These are phyloP conservation scores for Heterohyrax brucei DNA, from an alignment of 2,797 vertebrate genomes.

Conservation along the genomic window DNA sequence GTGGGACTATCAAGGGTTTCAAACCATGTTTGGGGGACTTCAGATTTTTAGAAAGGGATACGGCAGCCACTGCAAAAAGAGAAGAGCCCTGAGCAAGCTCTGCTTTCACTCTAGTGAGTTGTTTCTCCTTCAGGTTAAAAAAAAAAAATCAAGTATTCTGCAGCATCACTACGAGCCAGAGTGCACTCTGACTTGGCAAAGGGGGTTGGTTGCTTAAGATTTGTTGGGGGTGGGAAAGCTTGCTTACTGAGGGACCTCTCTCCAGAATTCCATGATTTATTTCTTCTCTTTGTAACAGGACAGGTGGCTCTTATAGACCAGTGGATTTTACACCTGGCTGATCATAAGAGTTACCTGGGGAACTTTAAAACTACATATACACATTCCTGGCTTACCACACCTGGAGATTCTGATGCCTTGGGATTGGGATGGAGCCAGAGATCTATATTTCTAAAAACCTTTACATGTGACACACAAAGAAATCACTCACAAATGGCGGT, in stretches of 20 bases:
- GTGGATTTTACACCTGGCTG: constrained; percentile 36
- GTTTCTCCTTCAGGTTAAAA: not conserved
- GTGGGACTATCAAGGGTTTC: not conserved
- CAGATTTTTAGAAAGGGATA: not conserved
- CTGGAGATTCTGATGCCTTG: constrained; percentile 27
- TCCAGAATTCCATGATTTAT: constrained; percentile 21
- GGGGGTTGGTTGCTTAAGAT: not conserved
- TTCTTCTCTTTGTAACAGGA: not conserved
- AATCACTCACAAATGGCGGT: constrained; percentile 73
- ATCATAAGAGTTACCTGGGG: not conserved
- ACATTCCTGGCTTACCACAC: constrained; percentile 46
- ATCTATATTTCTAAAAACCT: constrained; percentile 48
- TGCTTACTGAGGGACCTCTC: not conserved
- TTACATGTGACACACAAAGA: constrained; percentile 68
- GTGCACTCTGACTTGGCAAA: no score
- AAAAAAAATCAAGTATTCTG: not conserved
- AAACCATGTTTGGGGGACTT: not conserved
- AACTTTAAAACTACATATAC: not conserved
- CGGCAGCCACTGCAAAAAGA: not conserved
- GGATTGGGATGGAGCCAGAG: not conserved
- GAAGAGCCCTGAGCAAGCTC: rapidly evolving
- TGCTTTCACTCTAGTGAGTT: not conserved
- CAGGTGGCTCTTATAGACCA: constrained; percentile 12
- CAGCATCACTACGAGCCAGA: no score
- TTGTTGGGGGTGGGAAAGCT: not conserved